phyloP scores from a whole-genome alignment of 2,888 invertebrate species.

The Teleogryllus oceanicus region DNA sequence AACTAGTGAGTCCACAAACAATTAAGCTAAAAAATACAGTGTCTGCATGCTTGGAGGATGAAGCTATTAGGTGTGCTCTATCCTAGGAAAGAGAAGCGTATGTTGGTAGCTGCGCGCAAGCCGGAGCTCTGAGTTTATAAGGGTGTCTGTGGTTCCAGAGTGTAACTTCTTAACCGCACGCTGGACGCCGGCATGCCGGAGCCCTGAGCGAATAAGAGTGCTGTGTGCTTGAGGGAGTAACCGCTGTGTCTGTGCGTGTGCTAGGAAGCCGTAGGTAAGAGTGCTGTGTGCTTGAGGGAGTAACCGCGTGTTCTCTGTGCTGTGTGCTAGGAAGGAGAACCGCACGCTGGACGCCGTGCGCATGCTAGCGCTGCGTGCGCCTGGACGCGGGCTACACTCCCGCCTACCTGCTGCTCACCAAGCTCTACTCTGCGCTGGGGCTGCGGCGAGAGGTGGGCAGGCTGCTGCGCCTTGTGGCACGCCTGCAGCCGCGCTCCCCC shows the following conservation, averaged over 20 bases:
- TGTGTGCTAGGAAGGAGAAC: constrained; percentile 59
- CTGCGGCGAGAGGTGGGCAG: constrained; percentile 48
- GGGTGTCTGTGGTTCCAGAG: constrained; percentile 56
- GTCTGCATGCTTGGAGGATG: no score
- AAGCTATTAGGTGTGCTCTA: background rate
- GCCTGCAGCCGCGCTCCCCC: constrained; percentile 64
- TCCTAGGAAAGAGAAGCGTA: constrained; percentile 62
- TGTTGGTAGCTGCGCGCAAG: constrained; percentile 63
- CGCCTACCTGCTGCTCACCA: constrained; percentile 65
- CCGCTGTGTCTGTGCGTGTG: no score
- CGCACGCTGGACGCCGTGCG: constrained; percentile 60
- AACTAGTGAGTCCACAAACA: no score
- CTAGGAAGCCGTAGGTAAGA: no score
- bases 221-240: no score
- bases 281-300: no score
- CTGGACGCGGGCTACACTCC: constrained; percentile 66
- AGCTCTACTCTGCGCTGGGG: constrained; percentile 55
- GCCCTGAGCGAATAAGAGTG: no score
- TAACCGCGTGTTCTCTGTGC: no score
- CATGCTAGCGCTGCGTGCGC: constrained; percentile 66
- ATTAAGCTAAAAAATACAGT: no score
- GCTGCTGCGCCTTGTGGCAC: constrained; percentile 60
- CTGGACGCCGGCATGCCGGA: constrained; percentile 55
- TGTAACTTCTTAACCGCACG: constrained; percentile 66
- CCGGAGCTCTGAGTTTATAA: constrained; percentile 55